phyloP scores from a whole-genome alignment of 2,888 invertebrate genomes.

The Calameuta pallipes region DNA sequence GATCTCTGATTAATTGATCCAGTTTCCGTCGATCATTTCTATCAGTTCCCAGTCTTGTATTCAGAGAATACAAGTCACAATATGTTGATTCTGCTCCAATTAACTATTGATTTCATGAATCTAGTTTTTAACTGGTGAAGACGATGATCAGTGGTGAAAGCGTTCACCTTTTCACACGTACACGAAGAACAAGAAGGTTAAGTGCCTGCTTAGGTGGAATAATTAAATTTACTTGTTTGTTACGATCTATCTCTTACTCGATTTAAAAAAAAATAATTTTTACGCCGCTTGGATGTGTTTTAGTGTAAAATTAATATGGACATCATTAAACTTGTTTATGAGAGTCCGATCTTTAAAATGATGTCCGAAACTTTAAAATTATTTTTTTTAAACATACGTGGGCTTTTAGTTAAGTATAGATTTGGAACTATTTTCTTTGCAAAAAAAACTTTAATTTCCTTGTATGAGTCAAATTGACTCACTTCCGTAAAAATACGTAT shows the following conservation, averaged over 20 bases:
- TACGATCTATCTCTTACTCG: not conserved
- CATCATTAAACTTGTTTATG: not conserved
- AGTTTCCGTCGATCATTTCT: not conserved
- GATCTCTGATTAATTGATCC: not conserved
- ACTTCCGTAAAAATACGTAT: too few species aligned
- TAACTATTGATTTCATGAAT: not conserved
- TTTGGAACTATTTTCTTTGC: too few species aligned
- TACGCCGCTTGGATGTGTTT: not conserved
- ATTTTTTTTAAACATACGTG: too few species aligned
- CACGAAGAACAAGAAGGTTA: not conserved
- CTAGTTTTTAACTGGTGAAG: not conserved
- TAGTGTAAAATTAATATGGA: too few species aligned
- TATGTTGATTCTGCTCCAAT: not conserved
- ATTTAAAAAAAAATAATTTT: not conserved
- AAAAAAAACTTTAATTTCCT: too few species aligned
- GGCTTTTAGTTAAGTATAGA: too few species aligned
- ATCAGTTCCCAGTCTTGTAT: not conserved
- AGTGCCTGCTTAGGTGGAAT: not conserved
- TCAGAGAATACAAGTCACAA: not conserved
- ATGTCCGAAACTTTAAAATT: too few species aligned
- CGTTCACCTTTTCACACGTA: not conserved
- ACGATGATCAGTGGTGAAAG: not conserved
- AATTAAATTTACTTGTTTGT: not conserved
- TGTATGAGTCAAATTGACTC: too few species aligned
- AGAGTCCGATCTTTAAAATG: not conserved